Percentiles rank a stretch among this genome's conserved stretches.
These are phyloP conservation scores for Limonius californicus DNA, from an alignment of 1,140 invertebrate species.

Conservation along the genomic window DNA sequence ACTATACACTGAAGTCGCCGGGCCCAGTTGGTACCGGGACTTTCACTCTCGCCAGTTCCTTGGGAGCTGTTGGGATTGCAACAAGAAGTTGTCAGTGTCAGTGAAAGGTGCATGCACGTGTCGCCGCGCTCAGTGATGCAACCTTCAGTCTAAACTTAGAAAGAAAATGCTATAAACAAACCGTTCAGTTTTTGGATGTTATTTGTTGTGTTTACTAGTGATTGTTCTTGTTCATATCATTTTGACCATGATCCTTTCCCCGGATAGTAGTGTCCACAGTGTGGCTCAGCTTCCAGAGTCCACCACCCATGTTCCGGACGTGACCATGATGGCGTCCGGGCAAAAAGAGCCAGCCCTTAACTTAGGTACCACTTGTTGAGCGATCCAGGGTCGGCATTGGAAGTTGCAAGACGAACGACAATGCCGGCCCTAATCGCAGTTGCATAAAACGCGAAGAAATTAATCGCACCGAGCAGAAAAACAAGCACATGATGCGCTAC, in stretches of 20 bases:
- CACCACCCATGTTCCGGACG: conserved; percentile 30
- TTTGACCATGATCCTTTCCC: conserved; percentile 43
- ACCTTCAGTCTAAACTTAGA: not conserved
- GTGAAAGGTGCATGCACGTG: conserved; percentile 13
- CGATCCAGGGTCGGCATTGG: too few relatives aligned
- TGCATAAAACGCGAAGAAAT: not conserved
- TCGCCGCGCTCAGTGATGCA: conserved; percentile 5
- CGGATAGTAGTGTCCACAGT: conserved; percentile 41
- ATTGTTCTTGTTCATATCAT: not conserved
- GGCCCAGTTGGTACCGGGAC: conserved; percentile 45
- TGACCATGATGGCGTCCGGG: conserved; percentile 22
- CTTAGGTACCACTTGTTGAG: conserved; percentile 41
- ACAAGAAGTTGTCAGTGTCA: conserved; percentile 14
- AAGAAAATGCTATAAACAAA: too few relatives aligned
- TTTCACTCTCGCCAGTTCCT: conserved; percentile 45
- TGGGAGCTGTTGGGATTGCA: conserved; percentile 18
- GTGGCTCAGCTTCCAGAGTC: conserved; percentile 38
- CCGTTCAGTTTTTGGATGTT: too few relatives aligned
- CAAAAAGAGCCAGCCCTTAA: conserved; percentile 43
- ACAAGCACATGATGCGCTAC: conserved; percentile 4
- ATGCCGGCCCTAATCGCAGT: too few relatives aligned
- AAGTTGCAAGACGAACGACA: too few relatives aligned
- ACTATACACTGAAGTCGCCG: conserved; percentile 41
- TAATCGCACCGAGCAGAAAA: not conserved
- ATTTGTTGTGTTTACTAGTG: not conserved